Conservation (phyloP, 2,113 vertebrate genomes). For the Chauna torquata region DNA sequence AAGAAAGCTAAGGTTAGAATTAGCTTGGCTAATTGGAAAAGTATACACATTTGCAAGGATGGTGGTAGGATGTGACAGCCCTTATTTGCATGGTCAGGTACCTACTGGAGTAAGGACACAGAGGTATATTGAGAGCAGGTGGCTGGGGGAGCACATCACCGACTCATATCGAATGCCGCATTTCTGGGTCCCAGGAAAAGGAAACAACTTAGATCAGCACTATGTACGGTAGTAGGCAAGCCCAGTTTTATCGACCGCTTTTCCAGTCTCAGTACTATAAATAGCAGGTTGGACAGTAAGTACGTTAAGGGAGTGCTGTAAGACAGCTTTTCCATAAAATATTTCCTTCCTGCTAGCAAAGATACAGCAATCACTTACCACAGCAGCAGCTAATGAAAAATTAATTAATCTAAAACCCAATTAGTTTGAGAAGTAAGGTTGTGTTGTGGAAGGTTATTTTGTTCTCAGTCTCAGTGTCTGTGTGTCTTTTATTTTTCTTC, state of each 20-base stretch:
- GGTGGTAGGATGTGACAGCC: background rate
- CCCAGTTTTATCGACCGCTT: background rate
- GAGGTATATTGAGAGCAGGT: background rate
- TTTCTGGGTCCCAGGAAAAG: background rate
- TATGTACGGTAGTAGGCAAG: background rate
- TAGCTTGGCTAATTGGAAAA: background rate
- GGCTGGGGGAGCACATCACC: background rate
- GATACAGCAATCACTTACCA: background rate
- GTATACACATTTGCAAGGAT: background rate
- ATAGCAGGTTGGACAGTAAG: background rate
- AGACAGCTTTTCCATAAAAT: background rate
- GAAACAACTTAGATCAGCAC: background rate
- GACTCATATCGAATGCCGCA: background rate
- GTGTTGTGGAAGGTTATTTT: background rate
- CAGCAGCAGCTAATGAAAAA: background rate
- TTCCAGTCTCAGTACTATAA: background rate
- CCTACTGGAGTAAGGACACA: background rate
- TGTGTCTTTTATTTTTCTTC: background rate
- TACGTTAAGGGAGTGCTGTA: background rate
- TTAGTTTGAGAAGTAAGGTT: background rate
- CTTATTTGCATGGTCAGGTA: background rate
- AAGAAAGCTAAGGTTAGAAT: background rate
- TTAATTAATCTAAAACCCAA: background rate
- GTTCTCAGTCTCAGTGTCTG: background rate
- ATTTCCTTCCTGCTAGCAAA: background rate